A percentile compares a stretch with the other conserved stretches of the same genome.
Conservation (phyloP, 2,113 vertebrate species). For the Opisthocomus hoazin region DNA sequence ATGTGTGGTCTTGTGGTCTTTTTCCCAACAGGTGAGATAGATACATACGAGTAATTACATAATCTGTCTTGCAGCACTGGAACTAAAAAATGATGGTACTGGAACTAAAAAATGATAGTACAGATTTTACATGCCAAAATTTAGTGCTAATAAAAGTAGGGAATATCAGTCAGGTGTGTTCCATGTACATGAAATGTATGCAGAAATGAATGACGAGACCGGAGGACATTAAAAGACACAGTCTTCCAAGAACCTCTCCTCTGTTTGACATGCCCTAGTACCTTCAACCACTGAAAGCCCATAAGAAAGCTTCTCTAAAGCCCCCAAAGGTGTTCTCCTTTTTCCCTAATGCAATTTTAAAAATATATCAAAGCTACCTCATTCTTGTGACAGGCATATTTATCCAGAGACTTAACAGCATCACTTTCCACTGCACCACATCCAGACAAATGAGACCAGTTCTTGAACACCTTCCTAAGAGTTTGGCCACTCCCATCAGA, state of each 20-base stretch:
- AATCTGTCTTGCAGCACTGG: not conserved
- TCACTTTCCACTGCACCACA: not conserved
- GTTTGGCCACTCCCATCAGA: not conserved
- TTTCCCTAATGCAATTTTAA: not conserved
- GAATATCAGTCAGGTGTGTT: not conserved
- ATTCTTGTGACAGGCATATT: not conserved
- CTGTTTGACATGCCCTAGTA: not conserved
- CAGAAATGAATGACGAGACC: not conserved
- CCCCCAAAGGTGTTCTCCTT: not conserved
- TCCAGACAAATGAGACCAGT: not conserved
- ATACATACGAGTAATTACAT: accelerated
- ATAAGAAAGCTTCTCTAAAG: not conserved
- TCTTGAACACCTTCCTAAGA: not conserved
- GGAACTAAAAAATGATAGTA: not conserved
- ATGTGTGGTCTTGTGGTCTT: not conserved
- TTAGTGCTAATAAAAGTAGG: not conserved
- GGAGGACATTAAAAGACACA: not conserved
- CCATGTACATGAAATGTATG: accelerated
- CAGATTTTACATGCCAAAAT: not conserved
- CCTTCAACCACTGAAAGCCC: not conserved
- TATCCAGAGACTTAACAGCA: not conserved
- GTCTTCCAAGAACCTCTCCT: not conserved
- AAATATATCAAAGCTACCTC: not conserved
- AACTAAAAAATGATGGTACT: not conserved
- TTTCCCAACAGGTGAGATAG: not conserved